These are phyloP conservation scores for Ochotona curzoniae DNA, from an alignment of 2,113 vertebrate species.

Conservation along the genomic window DNA sequence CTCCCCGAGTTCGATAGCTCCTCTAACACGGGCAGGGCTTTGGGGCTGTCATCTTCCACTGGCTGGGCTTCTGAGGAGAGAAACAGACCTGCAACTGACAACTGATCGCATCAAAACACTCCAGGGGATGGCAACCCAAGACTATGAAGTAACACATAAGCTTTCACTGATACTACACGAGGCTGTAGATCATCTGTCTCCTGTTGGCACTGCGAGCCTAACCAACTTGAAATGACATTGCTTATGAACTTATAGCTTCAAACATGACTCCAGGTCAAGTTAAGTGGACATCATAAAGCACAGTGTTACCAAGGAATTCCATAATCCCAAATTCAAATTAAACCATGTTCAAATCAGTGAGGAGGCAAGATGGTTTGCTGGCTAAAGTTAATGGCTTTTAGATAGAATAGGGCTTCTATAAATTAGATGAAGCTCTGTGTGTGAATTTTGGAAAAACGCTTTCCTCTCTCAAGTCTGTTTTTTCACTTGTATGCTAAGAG, in stretches of 20 bases:
- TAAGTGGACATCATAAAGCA: slow-evolving; percentile 46
- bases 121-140: slow-evolving; percentile 84
- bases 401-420: not conserved
- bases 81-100: slow-evolving; percentile 91
- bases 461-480: not conserved
- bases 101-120: slow-evolving; percentile 86
- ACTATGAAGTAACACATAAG: slow-evolving; percentile 70
- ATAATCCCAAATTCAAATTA: not conserved
- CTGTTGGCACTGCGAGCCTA: slow-evolving; percentile 74
- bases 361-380: not conserved
- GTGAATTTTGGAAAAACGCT: slow-evolving; percentile 23
- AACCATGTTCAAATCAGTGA: not conserved
- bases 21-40: slow-evolving; percentile 80
- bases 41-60: slow-evolving; percentile 88
- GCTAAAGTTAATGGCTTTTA: slow-evolving; percentile 19
- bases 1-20: slow-evolving; percentile 82
- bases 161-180: slow-evolving; percentile 75
- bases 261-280: slow-evolving; percentile 37
- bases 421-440: not conserved
- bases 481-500: not conserved
- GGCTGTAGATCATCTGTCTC: slow-evolving; percentile 81
- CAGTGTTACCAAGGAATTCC: not conserved
- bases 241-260: slow-evolving; percentile 62
- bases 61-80: slow-evolving; percentile 88
- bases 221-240: slow-evolving; percentile 72